Evolutionary conservation across 2,888 invertebrate genomes (phyloP).

Genomic region (Mythimna vitellina): DNA sequence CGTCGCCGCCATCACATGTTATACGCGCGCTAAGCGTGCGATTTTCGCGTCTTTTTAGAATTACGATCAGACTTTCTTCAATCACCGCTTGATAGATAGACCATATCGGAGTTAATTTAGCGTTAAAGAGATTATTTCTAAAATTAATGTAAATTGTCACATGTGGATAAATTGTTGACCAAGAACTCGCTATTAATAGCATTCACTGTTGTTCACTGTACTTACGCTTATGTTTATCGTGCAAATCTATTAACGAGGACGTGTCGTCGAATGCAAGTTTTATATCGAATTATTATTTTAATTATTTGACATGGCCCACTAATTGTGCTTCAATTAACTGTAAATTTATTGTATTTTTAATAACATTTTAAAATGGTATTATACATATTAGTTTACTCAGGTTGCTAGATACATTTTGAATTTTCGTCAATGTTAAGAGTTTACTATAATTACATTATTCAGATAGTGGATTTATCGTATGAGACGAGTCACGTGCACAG

Average conservation of each 20-base stretch:
- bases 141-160: slow-evolving; percentile 79
- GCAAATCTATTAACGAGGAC: slow-evolving; percentile 78
- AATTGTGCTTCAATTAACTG: slow-evolving; percentile 85
- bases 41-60: slow-evolving; percentile 69
- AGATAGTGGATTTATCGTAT: slow-evolving; percentile 77
- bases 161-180: slow-evolving; percentile 81
- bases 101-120: slow-evolving; percentile 77
- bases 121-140: slow-evolving; percentile 73
- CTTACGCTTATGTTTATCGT: slow-evolving; percentile 82
- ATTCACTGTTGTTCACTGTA: slow-evolving; percentile 80
- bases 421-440: slow-evolving; percentile 80
- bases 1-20: slow-evolving; percentile 43
- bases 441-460: slow-evolving; percentile 76
- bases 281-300: slow-evolving; percentile 79
- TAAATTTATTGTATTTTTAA: slow-evolving; percentile 87
- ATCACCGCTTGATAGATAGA: slow-evolving; percentile 81
- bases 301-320: slow-evolving; percentile 81
- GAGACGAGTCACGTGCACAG: slow-evolving; percentile 80
- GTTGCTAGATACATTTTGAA: slow-evolving; percentile 86
- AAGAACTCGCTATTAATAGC: slow-evolving; percentile 77
- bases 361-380: slow-evolving; percentile 82
- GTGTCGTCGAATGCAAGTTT: slow-evolving; percentile 77
- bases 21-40: slow-evolving; percentile 51
- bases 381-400: slow-evolving; percentile 86
- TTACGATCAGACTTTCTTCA: slow-evolving; percentile 71